Evolutionary conservation across 2,797 vertebrate species (phyloP).

Genomic region (Champsocephalus gunnari): DNA sequence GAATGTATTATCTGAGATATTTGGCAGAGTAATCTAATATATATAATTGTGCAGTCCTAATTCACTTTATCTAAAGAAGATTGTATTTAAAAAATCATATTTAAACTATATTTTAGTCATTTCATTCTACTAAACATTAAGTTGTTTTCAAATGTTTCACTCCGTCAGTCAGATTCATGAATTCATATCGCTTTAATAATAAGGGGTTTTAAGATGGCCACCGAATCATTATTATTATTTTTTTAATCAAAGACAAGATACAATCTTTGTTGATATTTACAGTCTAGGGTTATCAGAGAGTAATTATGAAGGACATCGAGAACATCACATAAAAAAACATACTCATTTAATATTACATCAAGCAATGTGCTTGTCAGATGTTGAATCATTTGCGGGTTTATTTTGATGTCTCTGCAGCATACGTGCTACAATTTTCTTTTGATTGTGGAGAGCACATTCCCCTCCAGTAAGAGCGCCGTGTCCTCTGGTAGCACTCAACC

Average conservation of each 20-base stretch:
- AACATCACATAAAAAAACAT: constrained; percentile 51
- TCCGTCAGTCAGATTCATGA: constrained; percentile 27
- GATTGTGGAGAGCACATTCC: constrained; percentile 79
- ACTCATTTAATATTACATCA: constrained; percentile 53
- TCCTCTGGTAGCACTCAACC: constrained; percentile 76
- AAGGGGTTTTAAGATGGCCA: constrained; percentile 30
- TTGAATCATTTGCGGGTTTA: constrained; percentile 51
- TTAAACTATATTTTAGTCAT: neutral
- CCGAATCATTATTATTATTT: constrained; percentile 21
- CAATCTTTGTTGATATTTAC: constrained; percentile 48
- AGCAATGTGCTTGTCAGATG: constrained; percentile 68
- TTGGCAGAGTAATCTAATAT: neutral
- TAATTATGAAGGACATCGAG: constrained; percentile 49
- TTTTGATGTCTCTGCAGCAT: constrained; percentile 71
- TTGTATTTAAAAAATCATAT: no score
- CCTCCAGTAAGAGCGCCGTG: constrained; percentile 66
- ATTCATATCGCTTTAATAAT: constrained; percentile 55
- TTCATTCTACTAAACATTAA: constrained; percentile 17
- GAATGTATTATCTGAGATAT: neutral
- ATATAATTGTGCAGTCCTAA: neutral
- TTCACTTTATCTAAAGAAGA: neutral
- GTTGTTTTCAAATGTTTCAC: constrained; percentile 31
- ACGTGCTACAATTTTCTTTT: constrained; percentile 77
- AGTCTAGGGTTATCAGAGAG: constrained; percentile 40
- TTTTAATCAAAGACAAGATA: constrained; percentile 55